Evolutionary conservation across 1,140 invertebrate genomes (phyloP), one percentile per base, ranked within the genome.

Genomic region (Trialeurodes vaporariorum): DNA sequence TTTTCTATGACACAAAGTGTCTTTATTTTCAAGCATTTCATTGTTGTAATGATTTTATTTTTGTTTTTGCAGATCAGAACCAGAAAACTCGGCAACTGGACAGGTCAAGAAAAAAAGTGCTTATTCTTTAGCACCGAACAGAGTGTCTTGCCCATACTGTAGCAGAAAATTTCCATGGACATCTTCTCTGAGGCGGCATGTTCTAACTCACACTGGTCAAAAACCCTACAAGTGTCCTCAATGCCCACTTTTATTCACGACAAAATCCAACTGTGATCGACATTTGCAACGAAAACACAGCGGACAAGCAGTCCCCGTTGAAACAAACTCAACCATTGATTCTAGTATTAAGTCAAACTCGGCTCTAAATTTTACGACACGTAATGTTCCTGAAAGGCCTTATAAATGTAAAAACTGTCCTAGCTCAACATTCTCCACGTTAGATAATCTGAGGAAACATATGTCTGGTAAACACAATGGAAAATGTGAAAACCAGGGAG

Each of bases 241-340:
- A 71, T 98, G 96, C 76, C 88, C 90, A 0, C 82, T 97, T 0
- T 84, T 93, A 0, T 98, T 98, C 77, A 98, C 95, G 2, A 98
- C 95, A 0, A 98, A 98, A 75, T 96, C 93, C 1, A 98, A 98
- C 77, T 94, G 96, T 76, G 96, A 98, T 72, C 87, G 95, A 21
- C 96, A 98, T 76, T 77, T 98, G 64, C 78, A 94, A 24, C 69
- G 74, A 1, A 72, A 77, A 72, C 77, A 68, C 71, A 79, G 74
- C 66, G 73, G 65, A 58, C 63, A 66, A 71, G 25, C 59, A 61
- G 25, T 25, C 27, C 2, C 27, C 5, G 21, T 59, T 25, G 40
- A 23, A 22, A 24, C 17, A 1, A 63, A 68, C 66, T 62, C 64
- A 23, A 58, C 27, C 59, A 58, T 26, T 12, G 27, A 27, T 24